phyloP scores from a whole-genome alignment of 2,888 invertebrate species.

The Apotomis betuletana region DNA sequence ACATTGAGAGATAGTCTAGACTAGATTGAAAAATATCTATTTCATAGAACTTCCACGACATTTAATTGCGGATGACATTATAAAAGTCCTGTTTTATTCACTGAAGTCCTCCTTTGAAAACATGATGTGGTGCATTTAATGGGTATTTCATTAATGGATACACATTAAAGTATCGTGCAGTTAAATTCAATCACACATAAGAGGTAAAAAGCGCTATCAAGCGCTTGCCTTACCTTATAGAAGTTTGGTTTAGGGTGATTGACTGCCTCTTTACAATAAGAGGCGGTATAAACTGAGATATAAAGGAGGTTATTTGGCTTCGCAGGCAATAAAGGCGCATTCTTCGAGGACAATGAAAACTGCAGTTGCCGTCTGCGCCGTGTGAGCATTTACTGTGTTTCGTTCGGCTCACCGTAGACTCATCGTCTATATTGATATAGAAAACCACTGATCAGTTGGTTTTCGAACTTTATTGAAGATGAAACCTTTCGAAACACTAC shows the following conservation, averaged over 20 bases:
- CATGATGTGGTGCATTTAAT: too few relatives aligned
- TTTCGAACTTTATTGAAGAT: too few relatives aligned
- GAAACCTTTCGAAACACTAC: too few relatives aligned
- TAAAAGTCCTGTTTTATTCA: neutral
- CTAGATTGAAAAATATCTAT: too few relatives aligned
- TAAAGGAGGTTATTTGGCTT: conserved; percentile 78
- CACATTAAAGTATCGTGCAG: too few relatives aligned
- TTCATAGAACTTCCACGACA: too few relatives aligned
- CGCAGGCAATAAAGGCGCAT: conserved; percentile 74
- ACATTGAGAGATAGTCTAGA: too few relatives aligned
- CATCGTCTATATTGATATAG: neutral
- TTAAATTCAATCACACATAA: too few relatives aligned
- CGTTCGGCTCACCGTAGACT: conserved; percentile 2
- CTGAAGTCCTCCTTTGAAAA: too few relatives aligned
- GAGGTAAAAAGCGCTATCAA: too few relatives aligned
- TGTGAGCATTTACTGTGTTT: conserved; percentile 43
- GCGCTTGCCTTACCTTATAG: conserved; percentile 30
- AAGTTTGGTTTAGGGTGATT: conserved; percentile 50
- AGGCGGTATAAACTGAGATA: conserved; percentile 69
- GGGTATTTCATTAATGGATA: too few relatives aligned
- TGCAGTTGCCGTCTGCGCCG: conserved; percentile 58
- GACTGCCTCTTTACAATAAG: conserved; percentile 58
- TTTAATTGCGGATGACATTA: neutral
- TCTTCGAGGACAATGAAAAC: conserved; percentile 74
- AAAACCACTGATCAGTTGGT: too few relatives aligned